Evolutionary conservation across 2,888 invertebrate species (phyloP).

Genomic region (Cecidostiba fungosa): DNA sequence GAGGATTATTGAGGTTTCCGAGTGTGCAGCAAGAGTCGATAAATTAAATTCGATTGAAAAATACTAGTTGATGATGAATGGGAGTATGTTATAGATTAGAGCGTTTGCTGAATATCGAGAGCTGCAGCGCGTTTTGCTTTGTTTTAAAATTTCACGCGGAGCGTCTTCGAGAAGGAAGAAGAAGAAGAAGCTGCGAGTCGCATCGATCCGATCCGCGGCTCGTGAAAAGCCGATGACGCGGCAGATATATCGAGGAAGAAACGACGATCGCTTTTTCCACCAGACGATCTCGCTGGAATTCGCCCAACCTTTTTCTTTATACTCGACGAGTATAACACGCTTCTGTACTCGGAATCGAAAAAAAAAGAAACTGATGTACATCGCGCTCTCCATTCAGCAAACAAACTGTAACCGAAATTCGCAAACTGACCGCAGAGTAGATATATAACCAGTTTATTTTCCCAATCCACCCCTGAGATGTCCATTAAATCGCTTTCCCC

Average conservation of each 20-base stretch:
- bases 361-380: not conserved
- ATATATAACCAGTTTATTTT: constrained; percentile 27
- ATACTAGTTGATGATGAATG: not conserved
- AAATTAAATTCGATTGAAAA: not conserved
- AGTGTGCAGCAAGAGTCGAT: not conserved
- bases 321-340: not conserved
- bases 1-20: not conserved
- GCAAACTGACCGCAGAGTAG: not conserved
- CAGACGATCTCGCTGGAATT: not conserved
- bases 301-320: not conserved
- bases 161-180: not conserved
- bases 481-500: constrained; percentile 49
- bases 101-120: no score
- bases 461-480: not conserved
- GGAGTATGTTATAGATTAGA: not conserved
- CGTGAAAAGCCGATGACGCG: constrained; percentile 54
- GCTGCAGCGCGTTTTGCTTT: not conserved
- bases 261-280: not conserved
- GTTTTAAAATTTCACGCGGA: constrained; percentile 46
- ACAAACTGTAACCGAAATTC: not conserved
- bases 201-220: constrained; percentile 5
- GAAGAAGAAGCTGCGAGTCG: not conserved
- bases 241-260: constrained; percentile 48
- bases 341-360: no score
- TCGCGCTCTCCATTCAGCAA: not conserved